These are phyloP conservation scores for Blastomussa wellsi DNA, from an alignment of 92 coral and sea anemone genomes.

Conservation along the genomic window DNA sequence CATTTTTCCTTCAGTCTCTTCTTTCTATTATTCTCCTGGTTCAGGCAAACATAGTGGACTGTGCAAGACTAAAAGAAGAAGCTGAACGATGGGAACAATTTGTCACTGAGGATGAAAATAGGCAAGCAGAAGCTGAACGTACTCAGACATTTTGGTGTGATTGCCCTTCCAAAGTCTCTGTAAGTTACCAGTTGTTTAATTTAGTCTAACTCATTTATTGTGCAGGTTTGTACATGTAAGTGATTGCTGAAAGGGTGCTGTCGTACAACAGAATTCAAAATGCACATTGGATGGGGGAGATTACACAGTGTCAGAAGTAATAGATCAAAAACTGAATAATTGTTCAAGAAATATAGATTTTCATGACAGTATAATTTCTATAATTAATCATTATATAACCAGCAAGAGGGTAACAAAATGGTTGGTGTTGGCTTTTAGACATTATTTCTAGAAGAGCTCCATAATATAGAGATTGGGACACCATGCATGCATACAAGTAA, in stretches of 20 bases:
- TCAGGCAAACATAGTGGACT: conserved; percentile 19
- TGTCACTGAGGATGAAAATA: conserved; percentile 70
- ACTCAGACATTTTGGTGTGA: conserved; percentile 91
- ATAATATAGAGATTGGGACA: too few species aligned
- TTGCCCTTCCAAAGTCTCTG: conserved; percentile 83
- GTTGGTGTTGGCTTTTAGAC: too few species aligned
- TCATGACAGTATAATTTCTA: too few species aligned
- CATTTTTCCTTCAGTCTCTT: background rate
- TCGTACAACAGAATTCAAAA: background rate
- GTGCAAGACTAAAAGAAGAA: conserved; percentile 54
- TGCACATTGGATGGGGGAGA: too few species aligned
- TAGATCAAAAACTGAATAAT: too few species aligned
- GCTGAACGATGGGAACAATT: conserved; percentile 72
- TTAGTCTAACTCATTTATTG: too few species aligned
- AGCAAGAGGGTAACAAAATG: too few species aligned
- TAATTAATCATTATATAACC: too few species aligned
- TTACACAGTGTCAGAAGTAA: too few species aligned
- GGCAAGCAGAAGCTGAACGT: conserved; percentile 67
- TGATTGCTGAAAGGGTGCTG: background rate
- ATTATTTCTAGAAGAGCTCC: too few species aligned
- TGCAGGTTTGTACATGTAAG: background rate
- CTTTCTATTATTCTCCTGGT: background rate
- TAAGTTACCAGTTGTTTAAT: conserved; percentile 28
- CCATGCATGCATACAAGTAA: too few species aligned
- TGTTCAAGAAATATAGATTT: too few species aligned